Evolutionary conservation across 1,140 invertebrate genomes (phyloP).

Genomic region (Heliconius melpomene): DNA sequence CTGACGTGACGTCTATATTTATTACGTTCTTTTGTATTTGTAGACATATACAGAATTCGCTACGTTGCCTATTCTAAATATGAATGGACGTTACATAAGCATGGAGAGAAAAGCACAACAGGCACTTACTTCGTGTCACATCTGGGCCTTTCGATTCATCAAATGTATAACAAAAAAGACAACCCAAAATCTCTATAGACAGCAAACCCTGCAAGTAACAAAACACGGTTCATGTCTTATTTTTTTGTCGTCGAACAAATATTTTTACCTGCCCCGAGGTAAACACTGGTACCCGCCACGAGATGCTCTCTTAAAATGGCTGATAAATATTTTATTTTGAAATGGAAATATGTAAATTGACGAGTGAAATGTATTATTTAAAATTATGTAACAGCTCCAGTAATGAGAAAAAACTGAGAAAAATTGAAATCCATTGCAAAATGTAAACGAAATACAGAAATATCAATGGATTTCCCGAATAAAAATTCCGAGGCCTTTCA

Average conservation of each 20-base stretch:
- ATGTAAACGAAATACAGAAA: conserved; percentile 19
- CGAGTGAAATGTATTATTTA: background rate
- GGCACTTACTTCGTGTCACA: conserved; percentile 34
- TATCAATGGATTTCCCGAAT: conserved; percentile 21
- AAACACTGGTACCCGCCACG: conserved; percentile 34
- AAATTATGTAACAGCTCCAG: background rate
- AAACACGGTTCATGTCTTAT: conserved; percentile 45
- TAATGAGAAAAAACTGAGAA: conserved; percentile 4
- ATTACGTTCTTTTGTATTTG: background rate
- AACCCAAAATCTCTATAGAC: conserved; percentile 53
- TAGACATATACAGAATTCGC: conserved; percentile 4
- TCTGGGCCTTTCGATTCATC: conserved; percentile 55
- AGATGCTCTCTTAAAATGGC: background rate
- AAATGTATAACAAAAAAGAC: conserved; percentile 51
- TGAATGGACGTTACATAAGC: conserved; percentile 18
- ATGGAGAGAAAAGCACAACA: conserved; percentile 25
- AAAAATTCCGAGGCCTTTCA: conserved; percentile 38
- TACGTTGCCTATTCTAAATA: conserved; percentile 15
- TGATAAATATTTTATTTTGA: conserved; percentile 3
- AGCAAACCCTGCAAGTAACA: conserved; percentile 47
- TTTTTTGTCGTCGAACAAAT: conserved; percentile 49
- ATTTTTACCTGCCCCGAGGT: conserved; percentile 56
- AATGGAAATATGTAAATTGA: background rate
- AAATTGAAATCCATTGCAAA: conserved; percentile 27
- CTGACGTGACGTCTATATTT: conserved; percentile 6